Percentiles rank a stretch among this genome's conserved stretches.
These are phyloP conservation scores for Pseudolaguvia tuberculata DNA, from an alignment of 2,113 vertebrate genomes.

Conservation along the genomic window DNA sequence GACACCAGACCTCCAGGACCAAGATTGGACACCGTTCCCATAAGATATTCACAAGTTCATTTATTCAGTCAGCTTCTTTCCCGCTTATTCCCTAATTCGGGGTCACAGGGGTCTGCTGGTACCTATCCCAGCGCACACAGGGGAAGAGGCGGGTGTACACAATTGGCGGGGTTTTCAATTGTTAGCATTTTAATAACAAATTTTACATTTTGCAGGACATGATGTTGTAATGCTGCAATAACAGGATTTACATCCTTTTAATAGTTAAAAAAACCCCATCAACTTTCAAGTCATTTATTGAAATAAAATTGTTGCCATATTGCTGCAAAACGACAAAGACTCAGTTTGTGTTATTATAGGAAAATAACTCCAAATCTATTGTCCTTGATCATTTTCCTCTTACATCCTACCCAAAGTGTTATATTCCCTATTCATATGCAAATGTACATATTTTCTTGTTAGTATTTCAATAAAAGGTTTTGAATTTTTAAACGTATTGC, in stretches of 20 bases:
- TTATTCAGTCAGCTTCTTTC: too few species aligned
- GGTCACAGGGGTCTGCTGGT: too few species aligned
- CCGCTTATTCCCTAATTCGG: too few species aligned
- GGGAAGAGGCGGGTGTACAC: too few species aligned
- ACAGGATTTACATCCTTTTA: background rate
- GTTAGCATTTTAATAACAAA: too few species aligned
- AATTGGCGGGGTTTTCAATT: too few species aligned
- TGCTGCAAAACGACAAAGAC: background rate
- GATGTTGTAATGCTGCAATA: background rate
- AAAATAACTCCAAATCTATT: background rate
- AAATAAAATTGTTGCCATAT: background rate
- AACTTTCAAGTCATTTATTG: background rate
- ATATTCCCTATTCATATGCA: too few species aligned
- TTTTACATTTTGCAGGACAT: background rate
- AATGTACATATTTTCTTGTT: background rate
- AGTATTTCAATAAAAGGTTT: background rate
- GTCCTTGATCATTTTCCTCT: background rate
- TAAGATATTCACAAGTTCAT: too few species aligned
- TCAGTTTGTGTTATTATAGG: background rate
- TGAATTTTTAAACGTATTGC: background rate
- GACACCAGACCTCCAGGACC: too few species aligned
- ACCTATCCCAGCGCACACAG: too few species aligned
- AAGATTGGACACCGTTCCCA: too few species aligned
- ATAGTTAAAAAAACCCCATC: background rate
- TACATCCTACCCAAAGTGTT: background rate